Evolutionary conservation across 2,888 invertebrate genomes (phyloP), one percentile per base, ranked within the genome.

Genomic region (Polydrusus cervinus): DNA sequence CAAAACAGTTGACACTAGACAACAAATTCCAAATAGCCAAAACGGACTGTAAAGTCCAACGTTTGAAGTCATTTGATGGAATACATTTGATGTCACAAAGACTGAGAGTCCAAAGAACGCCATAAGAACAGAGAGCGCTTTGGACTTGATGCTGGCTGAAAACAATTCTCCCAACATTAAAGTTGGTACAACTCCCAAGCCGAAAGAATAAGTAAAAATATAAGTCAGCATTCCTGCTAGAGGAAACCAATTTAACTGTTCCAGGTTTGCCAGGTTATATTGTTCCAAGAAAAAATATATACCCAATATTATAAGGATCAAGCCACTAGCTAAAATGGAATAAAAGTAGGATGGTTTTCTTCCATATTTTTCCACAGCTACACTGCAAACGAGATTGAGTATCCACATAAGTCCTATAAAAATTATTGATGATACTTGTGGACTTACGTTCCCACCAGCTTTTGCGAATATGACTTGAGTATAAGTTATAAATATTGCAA

Each of bases 391-490:
- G 1, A 80, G 45, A 49, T 79, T 78, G n/a, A 80, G 55, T 5
- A 77, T 55, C 43, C 80, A 75, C 16, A 78, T 64, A 1, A 80
- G 67, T 7, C 80, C 81, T 34, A 82, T 30, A 40, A 69, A 83
- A 11, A 85, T 81, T 47, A 85, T 85, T 1, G 85, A 80, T 1
- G 84, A 84, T 7, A 79, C 75, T 68, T 80, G 83, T 10, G 84
- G 81, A 5, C 82, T 82, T 1, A 86, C 74, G 60, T 82, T 78
- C 10, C 83, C 84, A 34, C 85, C 85, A 11, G 85, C 82, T 80
- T 83, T 81, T 51, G 82, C 79, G 69, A 87, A 87, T 62, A 87
- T 83, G 43, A 80, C 81, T 64, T 85, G 84, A 0, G 83, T 82
- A 62, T 84, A 84, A 0, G 81, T 79, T 1, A 78, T 74, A 71